These are phyloP conservation scores for Hypsopygia costalis DNA, from an alignment of 2,888 invertebrate species.

Conservation along the genomic window DNA sequence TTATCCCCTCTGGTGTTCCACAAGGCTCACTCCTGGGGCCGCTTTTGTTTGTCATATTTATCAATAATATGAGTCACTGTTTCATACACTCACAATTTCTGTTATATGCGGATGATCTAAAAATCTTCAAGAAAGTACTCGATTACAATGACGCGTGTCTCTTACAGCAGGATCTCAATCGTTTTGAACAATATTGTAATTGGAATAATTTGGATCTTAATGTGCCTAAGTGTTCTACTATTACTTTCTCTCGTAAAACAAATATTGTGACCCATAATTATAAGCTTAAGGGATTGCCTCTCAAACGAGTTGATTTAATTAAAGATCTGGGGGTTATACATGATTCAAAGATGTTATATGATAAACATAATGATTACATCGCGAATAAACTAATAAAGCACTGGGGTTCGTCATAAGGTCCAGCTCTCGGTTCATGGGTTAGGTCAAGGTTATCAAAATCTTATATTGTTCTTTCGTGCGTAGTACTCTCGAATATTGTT, in stretches of 20 bases:
- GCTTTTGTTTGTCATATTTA: background rate
- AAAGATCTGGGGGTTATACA: too few species aligned
- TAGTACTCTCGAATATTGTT: too few species aligned
- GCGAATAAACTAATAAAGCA: too few species aligned
- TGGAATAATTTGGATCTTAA: background rate
- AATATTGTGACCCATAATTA: background rate
- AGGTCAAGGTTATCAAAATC: too few species aligned
- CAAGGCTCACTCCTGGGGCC: conserved; percentile 2
- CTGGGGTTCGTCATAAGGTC: too few species aligned
- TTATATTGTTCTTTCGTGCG: too few species aligned
- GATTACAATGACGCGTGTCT: background rate
- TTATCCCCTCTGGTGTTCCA: conserved; percentile 1
- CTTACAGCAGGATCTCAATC: background rate
- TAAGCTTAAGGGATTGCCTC: too few species aligned
- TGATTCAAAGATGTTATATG: too few species aligned
- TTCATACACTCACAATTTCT: background rate
- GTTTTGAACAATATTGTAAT: background rate
- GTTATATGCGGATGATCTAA: background rate
- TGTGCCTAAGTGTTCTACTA: background rate
- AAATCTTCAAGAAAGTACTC: background rate
- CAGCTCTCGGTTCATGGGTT: too few species aligned
- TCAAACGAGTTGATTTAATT: too few species aligned
- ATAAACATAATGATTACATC: too few species aligned
- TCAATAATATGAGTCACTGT: background rate
- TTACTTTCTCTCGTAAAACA: background rate